Conservation (phyloP, 2,113 vertebrate species). For the Circaetus gallicus region DNA sequence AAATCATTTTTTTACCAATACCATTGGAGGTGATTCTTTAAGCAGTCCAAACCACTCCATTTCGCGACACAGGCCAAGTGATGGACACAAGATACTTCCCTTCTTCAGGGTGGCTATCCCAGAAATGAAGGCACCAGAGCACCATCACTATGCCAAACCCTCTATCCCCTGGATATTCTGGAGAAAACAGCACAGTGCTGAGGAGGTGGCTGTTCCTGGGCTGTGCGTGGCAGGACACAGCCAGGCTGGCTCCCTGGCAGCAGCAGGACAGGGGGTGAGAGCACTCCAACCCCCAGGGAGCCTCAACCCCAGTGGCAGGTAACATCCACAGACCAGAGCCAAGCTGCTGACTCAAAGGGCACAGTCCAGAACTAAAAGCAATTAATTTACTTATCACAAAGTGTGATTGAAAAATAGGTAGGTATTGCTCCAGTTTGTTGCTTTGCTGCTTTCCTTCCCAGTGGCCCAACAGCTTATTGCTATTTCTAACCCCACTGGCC, state of each 20-base stretch:
- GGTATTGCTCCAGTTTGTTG: background rate
- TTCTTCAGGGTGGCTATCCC: background rate
- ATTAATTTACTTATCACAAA: background rate
- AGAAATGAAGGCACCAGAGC: background rate
- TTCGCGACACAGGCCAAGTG: background rate
- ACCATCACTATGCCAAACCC: background rate
- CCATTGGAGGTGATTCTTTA: no score
- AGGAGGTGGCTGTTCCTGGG: background rate
- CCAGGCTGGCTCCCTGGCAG: background rate
- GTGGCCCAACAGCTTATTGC: background rate
- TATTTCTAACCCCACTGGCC: background rate
- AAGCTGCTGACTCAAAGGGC: background rate
- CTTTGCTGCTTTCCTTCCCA: background rate
- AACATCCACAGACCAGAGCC: background rate
- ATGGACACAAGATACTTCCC: background rate
- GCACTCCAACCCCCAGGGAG: background rate
- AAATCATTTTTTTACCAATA: no score
- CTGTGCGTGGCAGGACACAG: fast-evolving
- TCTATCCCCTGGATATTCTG: background rate
- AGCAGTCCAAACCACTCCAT: no score
- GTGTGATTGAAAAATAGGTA: fast-evolving
- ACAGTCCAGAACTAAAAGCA: background rate
- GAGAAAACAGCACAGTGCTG: fast-evolving
- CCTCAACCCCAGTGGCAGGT: background rate
- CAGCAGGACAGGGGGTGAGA: background rate